A percentile compares a stretch with the other conserved stretches of the same genome.
Conservation (phyloP, 2,797 vertebrate species). For the Prionace glauca region DNA sequence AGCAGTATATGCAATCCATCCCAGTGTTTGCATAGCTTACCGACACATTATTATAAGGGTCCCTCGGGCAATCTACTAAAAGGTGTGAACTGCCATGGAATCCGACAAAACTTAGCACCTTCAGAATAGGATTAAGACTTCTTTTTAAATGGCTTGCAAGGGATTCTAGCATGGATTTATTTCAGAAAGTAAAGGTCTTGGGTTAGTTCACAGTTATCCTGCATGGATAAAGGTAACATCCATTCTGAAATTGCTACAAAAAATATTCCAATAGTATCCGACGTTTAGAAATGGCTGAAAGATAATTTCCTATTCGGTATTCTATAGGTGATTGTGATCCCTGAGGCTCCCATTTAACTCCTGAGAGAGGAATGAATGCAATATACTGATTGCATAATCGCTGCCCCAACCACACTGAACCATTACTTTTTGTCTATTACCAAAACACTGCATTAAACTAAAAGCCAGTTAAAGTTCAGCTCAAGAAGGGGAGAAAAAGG, state of each 20-base stretch:
- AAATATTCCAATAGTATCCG: not conserved
- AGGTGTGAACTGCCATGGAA: not conserved
- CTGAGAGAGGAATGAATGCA: not conserved
- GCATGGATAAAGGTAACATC: not conserved
- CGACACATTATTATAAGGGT: not conserved
- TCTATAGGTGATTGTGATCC: not conserved
- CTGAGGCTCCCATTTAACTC: not conserved
- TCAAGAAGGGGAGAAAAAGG: not conserved
- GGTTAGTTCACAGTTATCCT: not conserved
- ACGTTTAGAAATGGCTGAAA: not conserved
- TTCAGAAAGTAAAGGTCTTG: not conserved
- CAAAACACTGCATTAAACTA: not conserved
- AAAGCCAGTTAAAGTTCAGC: not conserved
- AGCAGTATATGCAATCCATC: not conserved
- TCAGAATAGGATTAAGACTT: not conserved
- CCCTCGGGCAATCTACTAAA: not conserved
- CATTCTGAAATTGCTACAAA: not conserved
- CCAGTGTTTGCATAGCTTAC: not conserved
- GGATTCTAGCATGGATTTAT: not conserved
- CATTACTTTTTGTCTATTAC: not conserved
- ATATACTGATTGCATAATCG: not conserved
- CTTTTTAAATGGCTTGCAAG: not conserved
- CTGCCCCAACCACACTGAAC: not conserved
- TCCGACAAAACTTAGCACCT: not conserved
- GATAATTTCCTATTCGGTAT: not conserved